Conservation (phyloP, 2,113 vertebrate species). For the Empidonax alnorum region DNA sequence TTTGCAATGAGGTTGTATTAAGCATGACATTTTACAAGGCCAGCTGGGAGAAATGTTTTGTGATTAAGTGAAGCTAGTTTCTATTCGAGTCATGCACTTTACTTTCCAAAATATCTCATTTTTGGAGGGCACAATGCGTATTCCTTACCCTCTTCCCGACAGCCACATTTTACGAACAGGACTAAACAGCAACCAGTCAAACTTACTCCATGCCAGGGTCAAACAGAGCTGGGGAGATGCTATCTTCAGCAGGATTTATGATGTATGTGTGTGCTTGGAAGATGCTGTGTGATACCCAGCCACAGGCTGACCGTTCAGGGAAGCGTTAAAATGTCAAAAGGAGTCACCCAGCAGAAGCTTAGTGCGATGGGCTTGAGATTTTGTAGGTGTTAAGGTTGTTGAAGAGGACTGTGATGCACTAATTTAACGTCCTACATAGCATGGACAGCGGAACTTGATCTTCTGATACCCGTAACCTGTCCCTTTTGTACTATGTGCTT, state of each 20-base stretch:
- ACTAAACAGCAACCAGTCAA: neutral
- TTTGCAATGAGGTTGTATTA: constrained; percentile 11
- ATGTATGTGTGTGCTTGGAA: neutral
- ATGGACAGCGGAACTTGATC: neutral
- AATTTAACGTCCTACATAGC: neutral
- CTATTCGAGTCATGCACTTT: neutral
- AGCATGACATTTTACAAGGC: constrained; percentile 22
- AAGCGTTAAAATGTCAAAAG: neutral
- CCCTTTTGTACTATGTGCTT: neutral
- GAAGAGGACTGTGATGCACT: neutral
- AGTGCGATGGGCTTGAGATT: neutral
- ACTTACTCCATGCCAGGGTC: neutral
- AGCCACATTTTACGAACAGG: neutral
- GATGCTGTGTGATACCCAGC: neutral
- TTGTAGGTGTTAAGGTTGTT: neutral
- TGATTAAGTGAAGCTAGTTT: neutral
- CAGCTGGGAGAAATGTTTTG: neutral
- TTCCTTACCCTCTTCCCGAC: neutral
- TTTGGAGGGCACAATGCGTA: neutral
- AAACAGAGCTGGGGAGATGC: neutral
- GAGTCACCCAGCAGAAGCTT: neutral
- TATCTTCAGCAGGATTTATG: neutral
- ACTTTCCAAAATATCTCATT: neutral
- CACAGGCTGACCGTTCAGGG: neutral
- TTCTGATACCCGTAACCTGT: neutral